Conservation (phyloP, 2,113 vertebrate genomes). For the Trochalopteron elliotii region DNA sequence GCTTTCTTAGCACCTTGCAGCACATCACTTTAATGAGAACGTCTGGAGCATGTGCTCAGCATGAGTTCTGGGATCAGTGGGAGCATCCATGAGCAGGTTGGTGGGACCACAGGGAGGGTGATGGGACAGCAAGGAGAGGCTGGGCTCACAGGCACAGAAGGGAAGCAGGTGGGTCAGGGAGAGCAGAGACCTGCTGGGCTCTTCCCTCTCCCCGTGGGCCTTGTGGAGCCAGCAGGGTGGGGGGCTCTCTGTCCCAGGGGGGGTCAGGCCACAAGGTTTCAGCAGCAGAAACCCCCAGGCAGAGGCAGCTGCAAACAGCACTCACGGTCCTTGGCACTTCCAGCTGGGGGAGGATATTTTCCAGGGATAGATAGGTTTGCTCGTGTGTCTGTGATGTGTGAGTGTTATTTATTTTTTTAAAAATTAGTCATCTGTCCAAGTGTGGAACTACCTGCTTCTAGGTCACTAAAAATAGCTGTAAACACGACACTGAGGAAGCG, state of each 20-base stretch:
- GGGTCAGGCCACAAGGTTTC: no score
- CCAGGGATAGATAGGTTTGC: not conserved
- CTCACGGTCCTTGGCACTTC: fast-evolving
- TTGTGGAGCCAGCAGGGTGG: not conserved
- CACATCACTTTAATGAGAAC: fast-evolving
- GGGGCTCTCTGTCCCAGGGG: fast-evolving
- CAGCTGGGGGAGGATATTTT: not conserved
- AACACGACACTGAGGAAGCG: not conserved
- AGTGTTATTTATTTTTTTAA: not conserved
- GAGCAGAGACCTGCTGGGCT: not conserved
- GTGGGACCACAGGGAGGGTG: fast-evolving
- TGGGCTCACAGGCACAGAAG: no score
- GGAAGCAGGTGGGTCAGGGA: not conserved
- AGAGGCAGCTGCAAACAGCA: fast-evolving
- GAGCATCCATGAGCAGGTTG: fast-evolving
- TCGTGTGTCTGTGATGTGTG: not conserved
- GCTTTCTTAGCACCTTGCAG: not conserved
- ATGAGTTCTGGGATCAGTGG: fast-evolving
- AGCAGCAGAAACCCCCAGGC: not conserved
- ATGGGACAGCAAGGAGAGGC: not conserved
- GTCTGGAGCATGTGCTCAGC: not conserved
- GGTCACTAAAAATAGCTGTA: not conserved
- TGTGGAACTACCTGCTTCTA: not conserved
- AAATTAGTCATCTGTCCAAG: not conserved
- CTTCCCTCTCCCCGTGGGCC: not conserved